Evolutionary conservation across 2,113 vertebrate species (phyloP).

Genomic region (Brevimyrus niger): DNA sequence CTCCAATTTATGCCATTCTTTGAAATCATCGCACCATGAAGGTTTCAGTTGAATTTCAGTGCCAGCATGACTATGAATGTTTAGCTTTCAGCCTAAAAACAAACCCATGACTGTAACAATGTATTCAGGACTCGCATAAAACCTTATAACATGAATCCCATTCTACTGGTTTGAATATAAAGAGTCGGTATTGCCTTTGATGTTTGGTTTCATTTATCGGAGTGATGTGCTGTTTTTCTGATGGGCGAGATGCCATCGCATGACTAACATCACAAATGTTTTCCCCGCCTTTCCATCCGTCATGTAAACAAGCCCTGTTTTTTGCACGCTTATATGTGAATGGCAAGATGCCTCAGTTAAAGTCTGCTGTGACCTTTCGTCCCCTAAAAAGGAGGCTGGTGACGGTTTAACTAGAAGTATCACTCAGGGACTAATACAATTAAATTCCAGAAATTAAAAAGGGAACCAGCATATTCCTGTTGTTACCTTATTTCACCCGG

Average conservation of each 20-base stretch:
- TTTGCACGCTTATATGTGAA: not conserved
- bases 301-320: not conserved
- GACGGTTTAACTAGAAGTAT: constrained; percentile 5
- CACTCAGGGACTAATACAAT: not conserved
- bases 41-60: not conserved
- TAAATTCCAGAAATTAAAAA: not conserved
- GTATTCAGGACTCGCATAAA: not conserved
- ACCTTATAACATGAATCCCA: not conserved
- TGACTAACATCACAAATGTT: not conserved
- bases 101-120: not conserved
- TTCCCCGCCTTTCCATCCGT: not conserved
- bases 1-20: not conserved
- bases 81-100: not conserved
- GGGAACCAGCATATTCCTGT: not conserved
- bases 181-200: not conserved
- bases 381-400: not conserved
- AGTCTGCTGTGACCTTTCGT: not conserved
- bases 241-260: not conserved
- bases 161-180: not conserved
- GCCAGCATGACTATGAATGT: not conserved
- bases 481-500: not conserved
- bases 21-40: not conserved
- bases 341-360: not conserved
- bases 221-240: not conserved
- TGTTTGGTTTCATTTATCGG: not conserved